phyloP scores from a whole-genome alignment of 2,797 vertebrate species.

The Platalea minor region DNA sequence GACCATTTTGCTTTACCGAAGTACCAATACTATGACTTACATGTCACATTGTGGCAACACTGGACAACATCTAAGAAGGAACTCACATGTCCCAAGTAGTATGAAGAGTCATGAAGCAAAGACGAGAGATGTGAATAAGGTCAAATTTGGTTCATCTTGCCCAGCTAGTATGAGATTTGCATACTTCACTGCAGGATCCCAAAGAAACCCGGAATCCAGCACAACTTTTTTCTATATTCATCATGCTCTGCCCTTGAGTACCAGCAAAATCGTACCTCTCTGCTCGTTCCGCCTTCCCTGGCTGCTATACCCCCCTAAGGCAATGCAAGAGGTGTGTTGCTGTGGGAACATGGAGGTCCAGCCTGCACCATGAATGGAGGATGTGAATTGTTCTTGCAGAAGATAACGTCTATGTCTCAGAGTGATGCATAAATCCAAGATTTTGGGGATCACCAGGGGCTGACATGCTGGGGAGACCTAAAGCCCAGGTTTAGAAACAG shows the following conservation, averaged over 20 bases:
- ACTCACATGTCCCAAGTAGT: background rate
- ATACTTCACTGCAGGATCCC: background rate
- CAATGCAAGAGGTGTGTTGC: background rate
- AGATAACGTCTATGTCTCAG: background rate
- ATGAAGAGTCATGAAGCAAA: background rate
- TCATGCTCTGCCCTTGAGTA: background rate
- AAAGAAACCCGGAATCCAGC: background rate
- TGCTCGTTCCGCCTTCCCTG: background rate
- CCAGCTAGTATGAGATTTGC: background rate
- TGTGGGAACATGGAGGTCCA: background rate
- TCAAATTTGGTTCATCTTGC: background rate
- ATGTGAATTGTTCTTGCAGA: background rate
- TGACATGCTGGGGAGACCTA: background rate
- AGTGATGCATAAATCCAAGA: background rate
- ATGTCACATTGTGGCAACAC: background rate
- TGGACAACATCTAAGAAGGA: background rate
- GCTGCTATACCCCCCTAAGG: background rate
- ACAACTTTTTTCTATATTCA: background rate
- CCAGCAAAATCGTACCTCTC: background rate
- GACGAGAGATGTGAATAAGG: background rate
- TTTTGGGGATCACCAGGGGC: background rate
- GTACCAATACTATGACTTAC: background rate
- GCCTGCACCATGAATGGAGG: background rate
- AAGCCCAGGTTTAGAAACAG: background rate
- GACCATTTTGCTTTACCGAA: background rate